Percentiles rank a stretch among this genome's conserved stretches.
These are phyloP conservation scores for Torymus texanus DNA, from an alignment of 2,888 invertebrate genomes.

Conservation along the genomic window DNA sequence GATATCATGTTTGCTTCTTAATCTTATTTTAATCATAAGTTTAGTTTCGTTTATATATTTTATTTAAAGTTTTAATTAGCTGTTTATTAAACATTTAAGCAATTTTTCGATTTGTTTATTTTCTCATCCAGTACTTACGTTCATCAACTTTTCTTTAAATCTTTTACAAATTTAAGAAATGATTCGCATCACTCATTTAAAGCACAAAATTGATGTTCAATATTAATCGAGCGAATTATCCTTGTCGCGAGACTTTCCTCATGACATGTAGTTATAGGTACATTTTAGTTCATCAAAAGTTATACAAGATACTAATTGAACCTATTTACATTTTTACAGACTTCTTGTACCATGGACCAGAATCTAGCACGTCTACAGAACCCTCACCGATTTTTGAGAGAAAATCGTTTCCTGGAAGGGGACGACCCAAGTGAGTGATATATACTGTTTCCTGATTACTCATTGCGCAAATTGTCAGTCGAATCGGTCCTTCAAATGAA, in stretches of 20 bases:
- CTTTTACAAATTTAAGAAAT: constrained; percentile 9
- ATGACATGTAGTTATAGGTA: constrained; percentile 14
- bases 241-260: constrained; percentile 21
- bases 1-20: too few species aligned
- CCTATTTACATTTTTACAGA: constrained; percentile 63
- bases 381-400: constrained; percentile 76
- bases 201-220: constrained; percentile 31
- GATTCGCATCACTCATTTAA: background rate
- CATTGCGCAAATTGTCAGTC: background rate
- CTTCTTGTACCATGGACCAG: constrained; percentile 76
- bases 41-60: too few species aligned
- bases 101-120: too few species aligned
- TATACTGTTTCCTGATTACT: constrained; percentile 9
- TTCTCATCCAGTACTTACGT: background rate
- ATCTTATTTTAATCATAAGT: too few species aligned
- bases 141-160: background rate
- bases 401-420: constrained; percentile 75
- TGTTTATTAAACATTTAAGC: too few species aligned
- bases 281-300: background rate
- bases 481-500: background rate
- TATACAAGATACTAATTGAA: background rate
- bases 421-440: constrained; percentile 72
- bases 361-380: constrained; percentile 77
- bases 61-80: too few species aligned
- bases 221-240: constrained; percentile 18